Evolutionary conservation across 2,113 vertebrate species (phyloP).

Genomic region (Speoplatyrhinus poulsoni): DNA sequence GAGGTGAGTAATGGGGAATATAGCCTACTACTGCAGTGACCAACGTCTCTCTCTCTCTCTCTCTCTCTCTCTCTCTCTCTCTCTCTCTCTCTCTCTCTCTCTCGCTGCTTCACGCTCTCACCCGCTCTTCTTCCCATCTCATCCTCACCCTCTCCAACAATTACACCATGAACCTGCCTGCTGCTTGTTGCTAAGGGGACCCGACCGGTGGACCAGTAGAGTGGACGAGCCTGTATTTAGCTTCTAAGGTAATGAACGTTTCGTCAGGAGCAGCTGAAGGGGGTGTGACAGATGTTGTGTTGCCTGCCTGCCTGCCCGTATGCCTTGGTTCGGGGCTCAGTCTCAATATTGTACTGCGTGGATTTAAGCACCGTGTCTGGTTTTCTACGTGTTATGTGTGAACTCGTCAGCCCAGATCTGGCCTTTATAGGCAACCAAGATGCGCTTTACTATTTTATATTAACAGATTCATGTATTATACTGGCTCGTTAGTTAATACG

Average conservation of each 20-base stretch:
- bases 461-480: not conserved
- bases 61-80: not conserved
- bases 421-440: not conserved
- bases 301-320: slow-evolving; percentile 2
- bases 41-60: slow-evolving; percentile 30
- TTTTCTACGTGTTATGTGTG: slow-evolving; percentile 32
- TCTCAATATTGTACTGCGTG: slow-evolving; percentile 2
- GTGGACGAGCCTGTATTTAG: slow-evolving; percentile 64
- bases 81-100: slow-evolving; percentile 23
- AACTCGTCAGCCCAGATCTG: slow-evolving; percentile 30
- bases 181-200: slow-evolving; percentile 77
- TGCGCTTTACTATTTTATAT: slow-evolving; percentile 22
- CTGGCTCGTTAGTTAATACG: slow-evolving; percentile 27
- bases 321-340: slow-evolving; percentile 4
- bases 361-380: slow-evolving; percentile 23
- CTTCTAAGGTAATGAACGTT: slow-evolving; percentile 73
- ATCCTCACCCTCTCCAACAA: slow-evolving; percentile 53
- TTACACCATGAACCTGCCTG: slow-evolving; percentile 73
- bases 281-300: slow-evolving; percentile 58
- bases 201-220: slow-evolving; percentile 54
- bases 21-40: slow-evolving; percentile 60
- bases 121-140: slow-evolving; percentile 38
- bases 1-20: slow-evolving; percentile 44
- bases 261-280: slow-evolving; percentile 37
- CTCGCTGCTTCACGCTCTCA: slow-evolving; percentile 55